Base-by-base conservation (phyloP, 1,140 invertebrate species). In the Drosophila ohnishii region DNA sequence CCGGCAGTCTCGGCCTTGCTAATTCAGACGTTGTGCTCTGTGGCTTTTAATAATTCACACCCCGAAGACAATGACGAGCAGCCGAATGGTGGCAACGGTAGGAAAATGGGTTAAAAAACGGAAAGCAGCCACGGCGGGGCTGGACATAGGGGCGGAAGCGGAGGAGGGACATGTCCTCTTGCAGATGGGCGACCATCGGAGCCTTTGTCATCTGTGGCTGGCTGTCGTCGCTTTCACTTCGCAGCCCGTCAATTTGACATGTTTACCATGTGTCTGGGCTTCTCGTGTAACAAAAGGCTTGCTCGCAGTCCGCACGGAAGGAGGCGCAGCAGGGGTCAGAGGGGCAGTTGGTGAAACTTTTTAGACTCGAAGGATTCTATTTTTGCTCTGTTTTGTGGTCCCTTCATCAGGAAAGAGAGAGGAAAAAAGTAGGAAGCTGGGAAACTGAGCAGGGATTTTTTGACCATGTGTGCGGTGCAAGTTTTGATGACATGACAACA, bases 41-140 rank as follows among this genome's bases (percentile, higher is more conserved):
- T 88, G 70, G 77, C 80, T 88, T 88, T 88, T 88, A 88, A 88
- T 88, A 88, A 89, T 88, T 88, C 84, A 87, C 84, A 87, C 84
- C 73, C 73, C 56, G 42, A 66, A 80, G 80, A 76, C 75, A 86
- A 56, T 55, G 45, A 53, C 44, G 53, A 30, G 47, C 73, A 53
- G 34, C 37, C 63, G 57, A 56, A 50, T 40, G 30, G 39, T 34
- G 67, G 59, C 64, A 57, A 50, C 42, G 45, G 32, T 53, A 79
- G 51, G 34, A 61, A 88, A 88, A 84, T 87, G 83, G 83, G 76
- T 76, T 79, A 83, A 82, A 86, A 81, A 80, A 78, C 64, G 58
- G 71, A 74, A 67, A 66, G 37, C 42, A 50, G 57, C 30, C 40
- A 14, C 10, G 16, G 11, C 16, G 11, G 30, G 16, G 50, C 47